A percentile compares a stretch with the other conserved stretches of the same genome.
Evolutionary conservation across 53 echinoderm and acorn worm species (phyloP).

Genomic region (Henricia sp.): DNA sequence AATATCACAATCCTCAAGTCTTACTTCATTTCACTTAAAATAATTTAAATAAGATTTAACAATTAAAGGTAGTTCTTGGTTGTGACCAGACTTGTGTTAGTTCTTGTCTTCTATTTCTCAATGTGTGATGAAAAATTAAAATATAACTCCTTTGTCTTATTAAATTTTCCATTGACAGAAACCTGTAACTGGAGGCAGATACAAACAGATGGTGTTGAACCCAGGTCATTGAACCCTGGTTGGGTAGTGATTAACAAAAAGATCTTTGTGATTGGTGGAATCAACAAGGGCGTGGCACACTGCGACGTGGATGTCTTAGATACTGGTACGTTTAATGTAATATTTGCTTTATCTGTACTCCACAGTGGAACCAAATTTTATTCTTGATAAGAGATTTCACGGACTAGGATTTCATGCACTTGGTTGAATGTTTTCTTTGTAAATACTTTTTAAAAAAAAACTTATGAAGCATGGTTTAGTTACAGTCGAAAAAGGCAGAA

Average conservation of each 20-base stretch:
- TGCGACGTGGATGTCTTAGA: conserved; percentile 67
- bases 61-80: no score
- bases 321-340: conserved; percentile 39
- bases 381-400: no score
- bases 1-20: no score
- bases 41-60: no score
- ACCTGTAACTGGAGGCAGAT: conserved; percentile 52
- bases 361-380: no score
- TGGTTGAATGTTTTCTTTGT: background rate
- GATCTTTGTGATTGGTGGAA: conserved; percentile 79
- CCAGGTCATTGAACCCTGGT: conserved; percentile 67
- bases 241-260: conserved; percentile 57
- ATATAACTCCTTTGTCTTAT: background rate
- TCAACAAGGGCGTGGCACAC: conserved; percentile 63
- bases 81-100: no score
- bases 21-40: no score
- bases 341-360: no score
- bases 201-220: conserved; percentile 72
- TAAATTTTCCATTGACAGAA: conserved; percentile 35
- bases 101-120: no score
- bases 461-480: background rate
- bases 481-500: no score
- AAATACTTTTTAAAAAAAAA: background rate
- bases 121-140: background rate
- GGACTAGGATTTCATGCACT: background rate